Evolutionary conservation across 2,797 vertebrate species (phyloP).

Genomic region (Xenentodon cancila): DNA sequence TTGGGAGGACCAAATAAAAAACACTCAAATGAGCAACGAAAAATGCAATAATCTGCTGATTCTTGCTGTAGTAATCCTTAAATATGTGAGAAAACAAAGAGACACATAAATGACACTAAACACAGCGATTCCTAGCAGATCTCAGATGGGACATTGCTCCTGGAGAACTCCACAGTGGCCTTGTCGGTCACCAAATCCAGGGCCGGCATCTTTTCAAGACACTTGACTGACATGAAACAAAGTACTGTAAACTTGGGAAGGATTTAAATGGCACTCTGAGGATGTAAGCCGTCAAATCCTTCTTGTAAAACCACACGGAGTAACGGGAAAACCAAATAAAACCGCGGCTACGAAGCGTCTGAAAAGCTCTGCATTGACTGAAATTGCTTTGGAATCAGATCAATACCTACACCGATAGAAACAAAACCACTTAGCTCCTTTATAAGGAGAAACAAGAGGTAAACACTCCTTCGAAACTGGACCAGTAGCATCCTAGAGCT

Average conservation of each 20-base stretch:
- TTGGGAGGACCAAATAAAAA: constrained; percentile 33
- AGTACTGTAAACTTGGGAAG: constrained; percentile 70
- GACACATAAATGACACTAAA: constrained; percentile 34
- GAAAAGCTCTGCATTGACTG: constrained; percentile 45
- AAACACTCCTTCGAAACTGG: constrained; percentile 9
- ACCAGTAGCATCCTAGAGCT: constrained; percentile 12
- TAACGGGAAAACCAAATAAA: constrained; percentile 39
- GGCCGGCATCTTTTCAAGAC: constrained; percentile 51
- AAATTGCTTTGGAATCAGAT: constrained; percentile 43
- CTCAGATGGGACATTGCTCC: constrained; percentile 30
- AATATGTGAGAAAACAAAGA: constrained; percentile 34
- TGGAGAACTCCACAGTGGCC: constrained; percentile 8
- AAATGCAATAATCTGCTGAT: constrained; percentile 21
- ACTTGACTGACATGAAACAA: constrained; percentile 59
- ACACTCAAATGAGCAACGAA: constrained; percentile 29
- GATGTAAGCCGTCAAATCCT: constrained; percentile 70
- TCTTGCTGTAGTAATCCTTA: constrained; percentile 30
- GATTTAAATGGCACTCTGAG: constrained; percentile 73
- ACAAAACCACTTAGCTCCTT: constrained; percentile 2
- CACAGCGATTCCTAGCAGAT: constrained; percentile 20
- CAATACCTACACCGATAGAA: constrained; percentile 14
- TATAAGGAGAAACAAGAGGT: constrained; percentile 15
- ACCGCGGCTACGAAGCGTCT: constrained; percentile 42
- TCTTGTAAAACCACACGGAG: constrained; percentile 61
- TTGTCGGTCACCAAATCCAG: constrained; percentile 35